Evolutionary conservation across 2,797 vertebrate species (phyloP).

Genomic region (Toxotes lorentzi): DNA sequence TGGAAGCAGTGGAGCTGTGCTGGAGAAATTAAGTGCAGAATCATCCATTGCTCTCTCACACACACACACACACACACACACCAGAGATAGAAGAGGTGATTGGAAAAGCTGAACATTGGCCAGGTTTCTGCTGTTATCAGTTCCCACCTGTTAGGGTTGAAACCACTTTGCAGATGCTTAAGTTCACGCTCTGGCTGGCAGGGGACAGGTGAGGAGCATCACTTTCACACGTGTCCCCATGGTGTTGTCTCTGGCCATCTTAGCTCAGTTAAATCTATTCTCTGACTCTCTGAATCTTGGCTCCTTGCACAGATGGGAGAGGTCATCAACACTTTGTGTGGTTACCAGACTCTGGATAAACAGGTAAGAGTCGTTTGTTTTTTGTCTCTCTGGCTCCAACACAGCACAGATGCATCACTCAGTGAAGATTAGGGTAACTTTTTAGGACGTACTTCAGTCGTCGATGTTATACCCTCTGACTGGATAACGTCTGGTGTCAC

Average conservation of each 20-base stretch:
- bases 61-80: slow-evolving; percentile 20
- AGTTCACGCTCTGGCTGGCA: slow-evolving; percentile 38
- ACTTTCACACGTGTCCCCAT: neutral
- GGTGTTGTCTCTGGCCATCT: slow-evolving; percentile 6
- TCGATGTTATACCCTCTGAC: neutral
- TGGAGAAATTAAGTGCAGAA: slow-evolving; percentile 36
- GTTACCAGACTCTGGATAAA: slow-evolving; percentile 86
- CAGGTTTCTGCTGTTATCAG: slow-evolving; percentile 53
- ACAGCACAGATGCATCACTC: neutral
- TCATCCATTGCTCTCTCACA: slow-evolving; percentile 13
- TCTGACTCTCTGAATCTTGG: slow-evolving; percentile 31
- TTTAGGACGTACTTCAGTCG: neutral
- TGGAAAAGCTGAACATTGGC: slow-evolving; percentile 30
- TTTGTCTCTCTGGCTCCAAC: neutral
- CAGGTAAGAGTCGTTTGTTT: slow-evolving; percentile 77
- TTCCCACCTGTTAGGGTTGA: slow-evolving; percentile 28
- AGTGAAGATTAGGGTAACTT: neutral
- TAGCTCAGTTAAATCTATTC: slow-evolving; percentile 1
- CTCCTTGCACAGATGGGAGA: slow-evolving; percentile 84
- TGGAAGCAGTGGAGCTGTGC: slow-evolving; percentile 41
- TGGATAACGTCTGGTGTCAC: neutral
- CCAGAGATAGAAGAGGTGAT: slow-evolving; percentile 30
- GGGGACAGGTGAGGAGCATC: slow-evolving; percentile 8
- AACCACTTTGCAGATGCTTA: slow-evolving; percentile 3
- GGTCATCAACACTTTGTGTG: slow-evolving; percentile 91